Conservation (phyloP, 2,888 invertebrate genomes). For the Sphinx pinastri region DNA sequence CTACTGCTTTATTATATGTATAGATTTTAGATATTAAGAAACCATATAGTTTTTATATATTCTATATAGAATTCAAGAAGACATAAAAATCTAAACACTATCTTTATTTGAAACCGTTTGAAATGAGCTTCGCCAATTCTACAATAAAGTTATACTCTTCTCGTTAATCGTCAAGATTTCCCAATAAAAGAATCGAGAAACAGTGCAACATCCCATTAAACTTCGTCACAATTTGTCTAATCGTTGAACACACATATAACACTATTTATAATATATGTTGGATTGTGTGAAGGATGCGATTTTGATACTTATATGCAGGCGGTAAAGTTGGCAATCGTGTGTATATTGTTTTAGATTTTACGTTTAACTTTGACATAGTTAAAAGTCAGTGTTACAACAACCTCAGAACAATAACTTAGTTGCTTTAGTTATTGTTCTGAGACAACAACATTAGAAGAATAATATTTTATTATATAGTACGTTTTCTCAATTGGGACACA, state of each 20-base stretch:
- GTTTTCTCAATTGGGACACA: too few species aligned
- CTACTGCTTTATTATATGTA: too few species aligned
- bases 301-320: background rate
- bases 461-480: background rate
- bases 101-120: too few species aligned
- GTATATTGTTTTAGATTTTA: background rate
- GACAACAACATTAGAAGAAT: background rate
- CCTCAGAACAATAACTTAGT: too few species aligned
- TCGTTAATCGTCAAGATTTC: background rate
- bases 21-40: too few species aligned
- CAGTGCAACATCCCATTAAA: background rate
- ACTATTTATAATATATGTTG: constrained; percentile 12
- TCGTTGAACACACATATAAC: constrained; percentile 8
- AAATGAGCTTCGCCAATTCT: background rate
- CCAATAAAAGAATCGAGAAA: background rate
- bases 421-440: too few species aligned
- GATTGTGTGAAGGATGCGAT: background rate
- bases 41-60: too few species aligned
- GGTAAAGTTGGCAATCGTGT: background rate
- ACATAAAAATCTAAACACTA: too few species aligned
- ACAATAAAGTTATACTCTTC: background rate
- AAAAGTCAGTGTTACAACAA: background rate
- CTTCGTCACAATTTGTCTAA: background rate
- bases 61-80: too few species aligned
- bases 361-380: background rate